phyloP scores from a whole-genome alignment of 2,113 vertebrate genomes.

The Pelodiscus sinensis region DNA sequence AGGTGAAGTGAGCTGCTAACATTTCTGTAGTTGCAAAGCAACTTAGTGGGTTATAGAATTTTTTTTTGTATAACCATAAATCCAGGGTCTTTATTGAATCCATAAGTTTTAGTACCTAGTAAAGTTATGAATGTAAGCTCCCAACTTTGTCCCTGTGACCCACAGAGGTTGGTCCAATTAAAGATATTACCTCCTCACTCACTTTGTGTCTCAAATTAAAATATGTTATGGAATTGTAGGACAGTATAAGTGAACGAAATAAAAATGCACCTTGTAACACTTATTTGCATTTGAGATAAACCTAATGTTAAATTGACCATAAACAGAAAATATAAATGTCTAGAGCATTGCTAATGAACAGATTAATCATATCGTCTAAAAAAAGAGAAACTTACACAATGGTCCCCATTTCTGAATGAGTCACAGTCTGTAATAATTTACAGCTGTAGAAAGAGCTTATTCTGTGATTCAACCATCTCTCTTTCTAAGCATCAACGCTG shows the following conservation, averaged over 20 bases:
- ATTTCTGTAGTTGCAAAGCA: background rate
- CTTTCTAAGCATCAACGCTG: background rate
- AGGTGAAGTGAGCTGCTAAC: background rate
- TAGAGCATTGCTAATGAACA: background rate
- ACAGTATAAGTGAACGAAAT: background rate
- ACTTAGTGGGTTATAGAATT: background rate
- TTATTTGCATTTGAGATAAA: background rate
- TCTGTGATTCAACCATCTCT: accelerated
- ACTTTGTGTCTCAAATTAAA: background rate
- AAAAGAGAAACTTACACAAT: background rate
- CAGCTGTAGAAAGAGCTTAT: background rate
- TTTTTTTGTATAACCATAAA: background rate
- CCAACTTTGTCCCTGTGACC: background rate
- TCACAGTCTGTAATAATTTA: background rate
- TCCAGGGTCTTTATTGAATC: background rate
- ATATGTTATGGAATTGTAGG: slow-evolving; percentile 3
- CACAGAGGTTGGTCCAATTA: background rate
- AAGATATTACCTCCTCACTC: background rate
- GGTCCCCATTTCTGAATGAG: background rate
- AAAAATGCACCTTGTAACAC: accelerated
- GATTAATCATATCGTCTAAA: background rate
- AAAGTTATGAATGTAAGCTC: background rate
- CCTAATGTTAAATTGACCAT: slow-evolving; percentile 15
- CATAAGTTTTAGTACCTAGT: background rate
- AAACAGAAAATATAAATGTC: background rate